Evolutionary conservation across 1,140 invertebrate genomes (phyloP).

Genomic region (Pantala flavescens): DNA sequence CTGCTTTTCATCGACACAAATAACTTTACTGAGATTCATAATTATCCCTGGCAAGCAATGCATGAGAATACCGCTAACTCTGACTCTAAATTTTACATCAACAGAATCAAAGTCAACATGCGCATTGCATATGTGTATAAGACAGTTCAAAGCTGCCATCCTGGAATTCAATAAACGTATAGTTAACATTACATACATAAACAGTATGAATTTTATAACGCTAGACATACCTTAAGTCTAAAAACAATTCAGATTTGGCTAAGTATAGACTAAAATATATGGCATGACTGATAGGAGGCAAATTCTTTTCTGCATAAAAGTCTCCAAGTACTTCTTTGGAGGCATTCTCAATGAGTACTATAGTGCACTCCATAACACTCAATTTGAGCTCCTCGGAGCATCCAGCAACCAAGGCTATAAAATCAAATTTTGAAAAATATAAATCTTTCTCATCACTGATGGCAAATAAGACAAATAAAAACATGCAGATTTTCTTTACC

Average conservation of each 20-base stretch:
- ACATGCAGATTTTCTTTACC: constrained; percentile 30
- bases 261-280: constrained; percentile 46
- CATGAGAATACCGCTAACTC: constrained; percentile 45
- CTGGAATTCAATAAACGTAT: constrained; percentile 30
- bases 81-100: constrained; percentile 34
- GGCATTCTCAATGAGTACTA: constrained; percentile 36
- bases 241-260: constrained; percentile 45
- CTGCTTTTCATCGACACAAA: constrained; percentile 42
- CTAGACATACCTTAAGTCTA: constrained; percentile 39
- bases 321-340: constrained; percentile 35
- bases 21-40: constrained; percentile 43
- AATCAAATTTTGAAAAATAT: constrained; percentile 22
- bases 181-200: constrained; percentile 18
- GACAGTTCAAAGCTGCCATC: constrained; percentile 43
- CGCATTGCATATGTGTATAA: constrained; percentile 44
- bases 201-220: constrained; percentile 11
- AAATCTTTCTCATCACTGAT: constrained; percentile 12
- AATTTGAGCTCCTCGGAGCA: constrained; percentile 49
- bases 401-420: constrained; percentile 32
- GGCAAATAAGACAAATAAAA: constrained; percentile 17
- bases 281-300: constrained; percentile 43
- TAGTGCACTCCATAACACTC: constrained; percentile 41
- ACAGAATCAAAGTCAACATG: constrained; percentile 34
- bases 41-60: constrained; percentile 51
- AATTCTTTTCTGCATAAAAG: constrained; percentile 40